Percentiles rank a stretch among this genome's conserved stretches.
phyloP scores from a whole-genome alignment of 2,888 invertebrate species.

The Amiota mariae region DNA sequence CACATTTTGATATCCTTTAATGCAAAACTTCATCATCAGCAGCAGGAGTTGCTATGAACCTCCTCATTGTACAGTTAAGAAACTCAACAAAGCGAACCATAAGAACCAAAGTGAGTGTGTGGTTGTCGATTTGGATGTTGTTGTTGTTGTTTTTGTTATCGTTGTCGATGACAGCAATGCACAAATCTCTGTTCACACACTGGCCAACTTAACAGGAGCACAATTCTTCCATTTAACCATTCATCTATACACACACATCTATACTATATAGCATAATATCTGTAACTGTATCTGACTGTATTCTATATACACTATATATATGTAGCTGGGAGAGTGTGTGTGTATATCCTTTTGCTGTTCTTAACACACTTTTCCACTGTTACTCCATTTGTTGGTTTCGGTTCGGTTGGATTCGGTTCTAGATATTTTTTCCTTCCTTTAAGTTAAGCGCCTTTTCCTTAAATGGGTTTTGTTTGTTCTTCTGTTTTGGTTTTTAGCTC shows the following conservation, averaged over 20 bases:
- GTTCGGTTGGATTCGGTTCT: background rate
- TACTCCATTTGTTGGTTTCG: background rate
- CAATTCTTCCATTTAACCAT: background rate
- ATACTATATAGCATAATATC: background rate
- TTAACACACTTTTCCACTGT: constrained; percentile 19
- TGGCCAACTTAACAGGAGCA: constrained; percentile 17
- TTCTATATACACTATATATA: background rate
- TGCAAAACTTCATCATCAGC: constrained; percentile 6
- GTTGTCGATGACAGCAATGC: constrained; percentile 20
- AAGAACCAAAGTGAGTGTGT: too few species aligned
- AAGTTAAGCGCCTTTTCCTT: background rate
- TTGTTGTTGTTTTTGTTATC: too few species aligned
- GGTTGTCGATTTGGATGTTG: too few species aligned
- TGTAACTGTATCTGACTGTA: background rate
- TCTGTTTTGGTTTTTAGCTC: constrained; percentile 17
- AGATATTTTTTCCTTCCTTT: too few species aligned
- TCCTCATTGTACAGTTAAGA: too few species aligned
- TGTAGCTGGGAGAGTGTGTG: background rate
- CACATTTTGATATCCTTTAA: background rate
- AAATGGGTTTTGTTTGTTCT: background rate
- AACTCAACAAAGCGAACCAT: too few species aligned
- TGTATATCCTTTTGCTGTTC: constrained; percentile 6
- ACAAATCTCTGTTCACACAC: constrained; percentile 22
- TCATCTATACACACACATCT: constrained; percentile 4
- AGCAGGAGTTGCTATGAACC: too few species aligned